A percentile compares a stretch with the other conserved stretches of the same genome.
Evolutionary conservation across 2,797 vertebrate genomes (phyloP).

Genomic region (Columba guinea): DNA sequence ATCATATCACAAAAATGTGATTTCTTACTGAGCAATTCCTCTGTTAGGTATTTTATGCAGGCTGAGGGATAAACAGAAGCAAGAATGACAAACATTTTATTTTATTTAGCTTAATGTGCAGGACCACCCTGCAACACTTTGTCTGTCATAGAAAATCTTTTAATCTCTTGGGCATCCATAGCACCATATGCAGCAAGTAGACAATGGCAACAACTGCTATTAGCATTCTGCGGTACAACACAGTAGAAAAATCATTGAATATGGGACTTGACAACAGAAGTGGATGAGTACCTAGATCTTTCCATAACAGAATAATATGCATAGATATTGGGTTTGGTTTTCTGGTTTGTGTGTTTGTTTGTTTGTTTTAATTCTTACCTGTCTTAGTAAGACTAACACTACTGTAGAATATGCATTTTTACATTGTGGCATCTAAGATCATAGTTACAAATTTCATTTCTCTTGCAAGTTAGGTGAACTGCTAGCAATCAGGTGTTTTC

Average conservation of each 20-base stretch:
- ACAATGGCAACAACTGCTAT: neutral
- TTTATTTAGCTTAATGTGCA: neutral
- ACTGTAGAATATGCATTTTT: neutral
- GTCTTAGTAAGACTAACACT: neutral
- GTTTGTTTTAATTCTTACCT: no score
- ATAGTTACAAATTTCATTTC: neutral
- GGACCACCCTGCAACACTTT: neutral
- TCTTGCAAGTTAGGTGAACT: neutral
- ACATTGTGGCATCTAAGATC: neutral
- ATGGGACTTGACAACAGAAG: neutral
- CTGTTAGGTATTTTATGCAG: neutral
- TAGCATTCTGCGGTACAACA: neutral
- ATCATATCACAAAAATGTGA: neutral
- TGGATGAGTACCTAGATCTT: neutral
- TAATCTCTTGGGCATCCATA: neutral
- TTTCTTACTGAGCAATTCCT: neutral
- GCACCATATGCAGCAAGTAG: neutral
- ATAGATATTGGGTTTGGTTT: no score
- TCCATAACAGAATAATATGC: neutral
- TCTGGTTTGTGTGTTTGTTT: no score
- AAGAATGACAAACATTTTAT: neutral
- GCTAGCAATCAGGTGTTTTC: neutral
- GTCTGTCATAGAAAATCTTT: neutral
- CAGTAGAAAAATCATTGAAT: neutral
- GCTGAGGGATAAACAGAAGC: neutral